Percentiles rank a stretch among this genome's conserved stretches.
These are phyloP conservation scores for Neosilurus hyrtlii DNA, from an alignment of 2,797 vertebrate species.

Conservation along the genomic window DNA sequence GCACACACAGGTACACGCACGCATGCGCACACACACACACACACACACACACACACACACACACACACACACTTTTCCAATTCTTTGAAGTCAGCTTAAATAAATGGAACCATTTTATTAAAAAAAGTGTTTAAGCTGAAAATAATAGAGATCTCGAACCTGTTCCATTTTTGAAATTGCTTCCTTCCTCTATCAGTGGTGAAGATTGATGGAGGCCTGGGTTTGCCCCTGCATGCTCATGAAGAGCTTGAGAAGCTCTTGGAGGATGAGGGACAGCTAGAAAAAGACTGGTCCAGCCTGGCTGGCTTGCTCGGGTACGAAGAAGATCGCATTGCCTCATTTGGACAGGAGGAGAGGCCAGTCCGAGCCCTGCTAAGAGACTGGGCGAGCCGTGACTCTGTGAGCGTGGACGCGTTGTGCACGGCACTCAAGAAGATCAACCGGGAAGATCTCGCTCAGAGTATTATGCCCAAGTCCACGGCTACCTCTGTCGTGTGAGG, in stretches of 20 bases:
- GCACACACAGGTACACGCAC: slow-evolving; percentile 72
- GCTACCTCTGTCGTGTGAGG: slow-evolving; percentile 86
- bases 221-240: slow-evolving; percentile 81
- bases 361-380: slow-evolving; percentile 83
- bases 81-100: background rate
- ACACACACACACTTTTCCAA: background rate
- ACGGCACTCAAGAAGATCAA: slow-evolving; percentile 87
- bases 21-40: slow-evolving; percentile 18
- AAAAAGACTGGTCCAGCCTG: slow-evolving; percentile 88
- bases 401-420: slow-evolving; percentile 84
- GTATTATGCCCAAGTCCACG: slow-evolving; percentile 80
- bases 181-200: slow-evolving; percentile 68
- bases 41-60: slow-evolving; percentile 19
- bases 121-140: too few species aligned
- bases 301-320: slow-evolving; percentile 90
- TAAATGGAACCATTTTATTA: too few species aligned
- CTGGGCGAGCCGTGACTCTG: slow-evolving; percentile 88
- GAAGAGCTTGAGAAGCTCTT: slow-evolving; percentile 94
- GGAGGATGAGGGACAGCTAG: slow-evolving; percentile 68
- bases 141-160: background rate
- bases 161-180: background rate
- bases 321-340: slow-evolving; percentile 85
- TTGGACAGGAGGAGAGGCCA: slow-evolving; percentile 84
- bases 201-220: slow-evolving; percentile 78
- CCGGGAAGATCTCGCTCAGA: slow-evolving; percentile 88